Conservation (phyloP, 2,113 vertebrate genomes). For the Solea solea region DNA sequence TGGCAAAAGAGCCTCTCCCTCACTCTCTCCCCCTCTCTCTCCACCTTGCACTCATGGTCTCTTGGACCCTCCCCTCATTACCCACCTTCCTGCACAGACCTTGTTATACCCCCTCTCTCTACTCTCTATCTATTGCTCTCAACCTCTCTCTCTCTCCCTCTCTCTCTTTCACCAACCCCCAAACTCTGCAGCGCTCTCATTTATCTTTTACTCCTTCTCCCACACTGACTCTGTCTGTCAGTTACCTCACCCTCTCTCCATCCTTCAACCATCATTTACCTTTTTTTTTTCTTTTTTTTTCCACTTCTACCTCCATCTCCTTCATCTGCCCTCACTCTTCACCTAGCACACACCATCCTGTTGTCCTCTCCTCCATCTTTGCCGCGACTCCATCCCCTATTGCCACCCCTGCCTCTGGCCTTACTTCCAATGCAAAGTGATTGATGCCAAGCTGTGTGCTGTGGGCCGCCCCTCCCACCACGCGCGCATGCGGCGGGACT, state of each 20-base stretch:
- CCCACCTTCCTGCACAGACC: conserved; percentile 59
- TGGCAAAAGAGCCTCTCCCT: conserved; percentile 53
- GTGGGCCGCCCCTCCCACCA: conserved; percentile 66
- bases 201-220: conserved; percentile 57
- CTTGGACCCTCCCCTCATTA: conserved; percentile 43
- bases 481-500: conserved; percentile 38
- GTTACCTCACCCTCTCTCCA: conserved; percentile 60
- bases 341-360: conserved; percentile 53
- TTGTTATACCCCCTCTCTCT: conserved; percentile 52
- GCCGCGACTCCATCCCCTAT: conserved; percentile 60
- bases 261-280: conserved; percentile 59
- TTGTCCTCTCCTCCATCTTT: conserved; percentile 51
- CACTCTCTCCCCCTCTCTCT: conserved; percentile 10
- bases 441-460: conserved; percentile 67
- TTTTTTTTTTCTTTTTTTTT: conserved; percentile 60
- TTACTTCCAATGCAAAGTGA: conserved; percentile 57
- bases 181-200: conserved; percentile 45
- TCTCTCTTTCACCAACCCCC: conserved; percentile 27
- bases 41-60: conserved; percentile 61
- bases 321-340: conserved; percentile 62
- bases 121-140: neutral
- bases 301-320: conserved; percentile 39
- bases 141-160: neutral
- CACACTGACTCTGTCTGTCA: conserved; percentile 61
- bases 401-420: conserved; percentile 55